Evolutionary conservation across 35 echinoderm and acorn worm species (phyloP), one percentile per base, ranked within the genome.

Genomic region (Ophioderma brevispina): DNA sequence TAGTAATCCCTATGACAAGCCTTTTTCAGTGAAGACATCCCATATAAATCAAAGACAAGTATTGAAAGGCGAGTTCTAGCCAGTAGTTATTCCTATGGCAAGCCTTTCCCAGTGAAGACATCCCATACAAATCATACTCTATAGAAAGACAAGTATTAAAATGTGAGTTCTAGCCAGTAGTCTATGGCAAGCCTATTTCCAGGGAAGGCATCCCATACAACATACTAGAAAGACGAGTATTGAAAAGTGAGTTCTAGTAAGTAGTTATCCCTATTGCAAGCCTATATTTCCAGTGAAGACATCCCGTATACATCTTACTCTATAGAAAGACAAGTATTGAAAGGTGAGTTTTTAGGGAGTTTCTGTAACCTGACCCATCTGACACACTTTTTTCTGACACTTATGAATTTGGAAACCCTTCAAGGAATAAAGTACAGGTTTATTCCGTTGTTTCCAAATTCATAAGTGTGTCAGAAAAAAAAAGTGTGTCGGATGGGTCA

Each of bases 181-280:
- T 70, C 10, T 70, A 70, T 70, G 59, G 59, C 6, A 70, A 70
- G 23, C 59, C 59, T 13, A 93, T 15, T 70, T 64, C 83, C 39
- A 85, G 52, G 33, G 83, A 85, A 35, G 83, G 70, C 0, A 92
- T 92, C 23, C 94, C 78, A 85, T 98, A 1, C 90, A 94, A 36
- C 94, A 98, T 64, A 89, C 94, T 85, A 86, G 91, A 30, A 93
- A 98, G n/a, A n/a, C n/a, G n/a, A n/a, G n/a, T n/a, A n/a, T n/a
- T n/a, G n/a, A n/a, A n/a, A n/a, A n/a, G n/a, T n/a, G n/a, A n/a
- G n/a, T n/a, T n/a, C n/a, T n/a, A n/a, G n/a, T n/a, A n/a, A n/a
- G n/a, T n/a, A n/a, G n/a, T n/a, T n/a, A 70, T 30, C 59, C 59
- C 10, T 70, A 70, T 70, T 8, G 59, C 6, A 70, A 70, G 23